Conservation (phyloP, 2,113 vertebrate species). For the Anthoscopus minutus region DNA sequence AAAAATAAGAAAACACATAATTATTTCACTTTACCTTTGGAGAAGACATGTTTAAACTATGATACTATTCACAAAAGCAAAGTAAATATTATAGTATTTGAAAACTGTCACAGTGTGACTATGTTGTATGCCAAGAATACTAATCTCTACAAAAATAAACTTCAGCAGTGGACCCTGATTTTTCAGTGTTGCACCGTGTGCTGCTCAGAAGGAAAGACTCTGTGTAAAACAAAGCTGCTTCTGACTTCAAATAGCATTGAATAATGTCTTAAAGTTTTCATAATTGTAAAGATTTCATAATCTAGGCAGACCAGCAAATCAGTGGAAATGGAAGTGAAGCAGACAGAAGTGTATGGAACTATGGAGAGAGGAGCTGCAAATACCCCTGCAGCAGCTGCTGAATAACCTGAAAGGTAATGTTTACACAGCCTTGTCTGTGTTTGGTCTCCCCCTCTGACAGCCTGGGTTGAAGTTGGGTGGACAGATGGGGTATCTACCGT, state of each 20-base stretch:
- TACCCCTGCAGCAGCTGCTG: neutral
- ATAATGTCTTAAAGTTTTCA: neutral
- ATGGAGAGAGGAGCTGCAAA: neutral
- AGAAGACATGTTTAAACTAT: constrained; percentile 29
- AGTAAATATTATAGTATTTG: constrained; percentile 33
- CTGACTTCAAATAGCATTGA: neutral
- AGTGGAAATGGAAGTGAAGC: neutral
- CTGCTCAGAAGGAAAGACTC: neutral
- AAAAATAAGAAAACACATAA: constrained; percentile 1
- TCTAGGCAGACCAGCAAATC: neutral
- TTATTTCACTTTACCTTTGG: constrained; percentile 10
- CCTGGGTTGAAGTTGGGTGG: neutral
- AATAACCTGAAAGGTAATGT: neutral
- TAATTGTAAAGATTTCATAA: neutral
- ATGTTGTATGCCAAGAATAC: constrained; percentile 4
- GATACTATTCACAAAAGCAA: constrained; percentile 28
- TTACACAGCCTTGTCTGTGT: neutral
- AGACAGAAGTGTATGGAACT: neutral
- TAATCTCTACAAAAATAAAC: constrained; percentile 47
- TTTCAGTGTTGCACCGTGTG: neutral
- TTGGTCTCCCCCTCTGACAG: neutral
- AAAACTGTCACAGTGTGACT: neutral
- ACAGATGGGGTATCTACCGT: neutral
- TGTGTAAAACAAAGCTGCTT: neutral
- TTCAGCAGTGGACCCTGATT: neutral